Evolutionary conservation across 2,888 invertebrate species (phyloP), one percentile per base, ranked within the genome.

Genomic region (Sinentomon sp.): DNA sequence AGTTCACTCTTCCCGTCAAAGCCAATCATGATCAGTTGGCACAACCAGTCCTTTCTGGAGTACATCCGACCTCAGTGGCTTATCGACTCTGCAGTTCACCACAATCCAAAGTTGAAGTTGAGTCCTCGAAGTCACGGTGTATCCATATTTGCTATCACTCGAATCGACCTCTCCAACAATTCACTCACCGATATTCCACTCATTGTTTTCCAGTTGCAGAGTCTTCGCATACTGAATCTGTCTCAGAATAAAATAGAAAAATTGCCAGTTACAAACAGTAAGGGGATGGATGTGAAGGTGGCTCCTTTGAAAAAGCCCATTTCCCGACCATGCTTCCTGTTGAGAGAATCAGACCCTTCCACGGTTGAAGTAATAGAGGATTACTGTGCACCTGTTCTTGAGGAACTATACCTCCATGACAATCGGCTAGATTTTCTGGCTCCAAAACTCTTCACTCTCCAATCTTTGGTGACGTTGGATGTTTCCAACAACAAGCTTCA

Each of bases 401-500:
- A 37, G 17, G 24, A 10, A 14, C 2, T 24, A 10, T 12, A 25
- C 35, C 35, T 59, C 1, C 61, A 73, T 60, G 80, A 89, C 52
- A 87, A 87, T 54, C 64, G 80, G 3, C 55, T 97, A 21, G 76
- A 77, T 40, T 61, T 63, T 32, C 54, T 94, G 9, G 85, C 89
- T 0, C 62, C 70, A 3, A 69, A 69, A 33, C 56, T 92, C 18
- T 87, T 89, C 58, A 41, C 41, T 3, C 61, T 92, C 32, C 76
- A 82, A 0, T 57, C 67, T 0, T 57, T 92, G 23, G 59, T 65
- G 9, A 71, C 73, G 3, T 60, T 97, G 40, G 87, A 92, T 52
- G 68, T 85, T n/a, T 80, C 87, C 1, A 82, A 85, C 55, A 94
- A 94, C 55, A 80, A 83, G 53, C 55, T 92, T 33, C 72, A 77